Evolutionary conservation across 2,113 vertebrate species (phyloP).

Genomic region (Gnathonemus echidnorhynchus): DNA sequence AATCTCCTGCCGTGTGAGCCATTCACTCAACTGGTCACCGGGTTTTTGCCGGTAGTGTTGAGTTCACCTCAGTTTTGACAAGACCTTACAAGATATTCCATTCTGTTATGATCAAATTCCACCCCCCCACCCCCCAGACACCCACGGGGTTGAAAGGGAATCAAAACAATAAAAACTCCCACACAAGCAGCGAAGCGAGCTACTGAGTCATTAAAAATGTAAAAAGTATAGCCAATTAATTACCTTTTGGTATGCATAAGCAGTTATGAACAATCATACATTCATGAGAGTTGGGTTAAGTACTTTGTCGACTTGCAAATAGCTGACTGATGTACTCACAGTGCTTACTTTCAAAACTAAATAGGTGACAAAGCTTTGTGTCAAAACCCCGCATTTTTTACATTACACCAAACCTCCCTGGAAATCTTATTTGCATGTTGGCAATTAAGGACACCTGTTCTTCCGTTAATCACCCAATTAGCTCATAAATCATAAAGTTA

Average conservation of each 20-base stretch:
- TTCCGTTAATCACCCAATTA: constrained; percentile 65
- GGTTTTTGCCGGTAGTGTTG: constrained; percentile 13
- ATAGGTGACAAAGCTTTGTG: constrained; percentile 20
- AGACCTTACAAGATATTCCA: constrained; percentile 8
- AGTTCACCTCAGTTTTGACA: constrained; percentile 23
- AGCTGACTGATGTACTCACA: constrained; percentile 6
- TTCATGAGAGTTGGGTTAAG: constrained; percentile 9
- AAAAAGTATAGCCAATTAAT: constrained; percentile 5
- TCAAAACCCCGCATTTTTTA: constrained; percentile 32
- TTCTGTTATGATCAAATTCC: neutral
- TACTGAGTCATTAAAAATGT: neutral
- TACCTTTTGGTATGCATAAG: neutral
- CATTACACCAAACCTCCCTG: constrained; percentile 49
- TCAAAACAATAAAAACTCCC: neutral
- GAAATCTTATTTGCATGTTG: constrained; percentile 42
- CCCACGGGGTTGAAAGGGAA: neutral
- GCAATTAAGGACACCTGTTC: constrained; percentile 65
- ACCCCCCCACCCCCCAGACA: neutral
- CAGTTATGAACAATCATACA: neutral
- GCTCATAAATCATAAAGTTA: constrained; percentile 56
- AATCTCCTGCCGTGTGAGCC: constrained; percentile 21
- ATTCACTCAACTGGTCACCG: constrained; percentile 28
- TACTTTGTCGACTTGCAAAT: constrained; percentile 7
- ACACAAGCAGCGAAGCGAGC: neutral
- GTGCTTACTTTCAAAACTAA: neutral